A percentile compares a stretch with the other conserved stretches of the same genome.
Evolutionary conservation across 2,797 vertebrate species (phyloP).

Genomic region (Phataginus tricuspis): DNA sequence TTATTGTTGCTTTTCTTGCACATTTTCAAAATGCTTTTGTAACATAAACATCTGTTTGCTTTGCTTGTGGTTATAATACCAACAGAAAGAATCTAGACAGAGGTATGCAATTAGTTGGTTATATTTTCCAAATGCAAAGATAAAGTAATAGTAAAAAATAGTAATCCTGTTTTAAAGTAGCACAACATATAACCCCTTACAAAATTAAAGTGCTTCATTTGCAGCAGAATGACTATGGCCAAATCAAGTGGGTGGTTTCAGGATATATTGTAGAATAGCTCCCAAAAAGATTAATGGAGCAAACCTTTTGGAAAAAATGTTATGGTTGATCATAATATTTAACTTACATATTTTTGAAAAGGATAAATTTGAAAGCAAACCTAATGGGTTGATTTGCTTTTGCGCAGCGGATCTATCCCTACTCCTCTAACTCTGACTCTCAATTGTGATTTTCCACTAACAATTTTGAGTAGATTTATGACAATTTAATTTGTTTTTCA

Average conservation of each 20-base stretch:
- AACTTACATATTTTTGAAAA: neutral
- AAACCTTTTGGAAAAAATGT: neutral
- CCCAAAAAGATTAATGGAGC: neutral
- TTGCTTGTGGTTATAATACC: constrained; percentile 17
- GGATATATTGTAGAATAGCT: neutral
- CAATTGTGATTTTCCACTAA: neutral
- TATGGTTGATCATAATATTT: neutral
- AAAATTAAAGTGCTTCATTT: neutral
- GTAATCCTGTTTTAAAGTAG: neutral
- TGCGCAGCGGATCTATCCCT: neutral
- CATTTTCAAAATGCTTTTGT: constrained; percentile 29
- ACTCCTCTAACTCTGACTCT: neutral
- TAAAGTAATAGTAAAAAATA: constrained; percentile 23
- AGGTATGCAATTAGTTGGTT: neutral
- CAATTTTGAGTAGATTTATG: neutral
- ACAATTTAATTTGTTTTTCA: neutral
- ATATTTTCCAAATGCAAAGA: constrained; percentile 15
- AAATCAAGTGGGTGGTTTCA: neutral
- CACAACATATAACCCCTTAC: neutral
- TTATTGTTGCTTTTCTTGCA: constrained; percentile 7
- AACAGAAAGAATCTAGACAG: neutral
- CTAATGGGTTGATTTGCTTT: neutral
- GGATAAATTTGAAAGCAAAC: neutral
- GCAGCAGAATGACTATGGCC: neutral
- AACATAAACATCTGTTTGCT: neutral